phyloP scores from a whole-genome alignment of 2,888 invertebrate genomes.

The Acanthosoma haemorrhoidale region DNA sequence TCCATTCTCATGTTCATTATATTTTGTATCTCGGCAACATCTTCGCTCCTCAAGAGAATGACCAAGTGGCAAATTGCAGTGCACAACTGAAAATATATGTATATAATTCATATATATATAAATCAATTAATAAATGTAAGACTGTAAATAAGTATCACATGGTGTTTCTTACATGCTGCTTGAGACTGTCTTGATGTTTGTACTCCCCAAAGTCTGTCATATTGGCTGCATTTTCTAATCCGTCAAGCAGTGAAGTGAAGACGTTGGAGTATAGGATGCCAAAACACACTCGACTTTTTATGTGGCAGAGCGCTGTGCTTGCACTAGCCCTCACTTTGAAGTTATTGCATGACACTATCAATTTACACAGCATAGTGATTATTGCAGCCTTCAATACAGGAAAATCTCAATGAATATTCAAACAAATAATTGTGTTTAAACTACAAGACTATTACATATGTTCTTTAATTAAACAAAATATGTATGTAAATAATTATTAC shows the following conservation, averaged over 20 bases:
- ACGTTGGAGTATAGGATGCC: conserved; percentile 56
- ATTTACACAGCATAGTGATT: conserved; percentile 58
- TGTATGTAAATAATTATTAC: conserved; percentile 43
- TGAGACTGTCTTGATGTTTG: conserved; percentile 76
- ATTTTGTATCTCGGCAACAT: conserved; percentile 54
- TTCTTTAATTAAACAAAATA: neutral
- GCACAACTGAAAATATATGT: conserved; percentile 57
- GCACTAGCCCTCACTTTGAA: conserved; percentile 89
- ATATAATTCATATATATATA: neutral
- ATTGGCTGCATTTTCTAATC: conserved; percentile 70
- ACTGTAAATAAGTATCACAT: no score
- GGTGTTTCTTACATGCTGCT: conserved; percentile 62
- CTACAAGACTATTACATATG: neutral
- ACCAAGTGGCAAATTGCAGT: conserved; percentile 67
- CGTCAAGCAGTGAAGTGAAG: conserved; percentile 67
- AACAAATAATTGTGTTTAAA: neutral
- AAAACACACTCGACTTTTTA: conserved; percentile 57
- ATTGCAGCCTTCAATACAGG: conserved; percentile 53
- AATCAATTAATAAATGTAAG: neutral
- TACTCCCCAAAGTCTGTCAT: conserved; percentile 78
- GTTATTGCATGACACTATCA: conserved; percentile 69
- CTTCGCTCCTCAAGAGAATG: conserved; percentile 54
- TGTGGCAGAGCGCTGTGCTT: conserved; percentile 64
- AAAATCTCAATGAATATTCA: conserved; percentile 24
- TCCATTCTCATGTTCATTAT: conserved; percentile 50